Base-by-base conservation (phyloP, 2,888 invertebrate genomes). In the Hipparchia semele region DNA sequence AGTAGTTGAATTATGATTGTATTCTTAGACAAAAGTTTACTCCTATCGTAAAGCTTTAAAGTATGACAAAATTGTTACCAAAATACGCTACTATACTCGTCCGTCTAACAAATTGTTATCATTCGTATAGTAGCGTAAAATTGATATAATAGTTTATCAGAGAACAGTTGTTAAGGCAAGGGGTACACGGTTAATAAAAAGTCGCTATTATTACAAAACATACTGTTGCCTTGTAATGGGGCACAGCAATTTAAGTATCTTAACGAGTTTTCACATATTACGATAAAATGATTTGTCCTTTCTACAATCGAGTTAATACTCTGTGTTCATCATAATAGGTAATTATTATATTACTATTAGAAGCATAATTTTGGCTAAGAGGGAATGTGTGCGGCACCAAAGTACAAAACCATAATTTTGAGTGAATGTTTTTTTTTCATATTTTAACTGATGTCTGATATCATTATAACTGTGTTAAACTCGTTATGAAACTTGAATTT, bases 401-500 rank as follows among this genome's bases (percentile, higher is more conserved):
- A 59, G 69, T 69, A 61, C 53, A 69, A 61, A 69, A 69, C 60
- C 9, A 53, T 53, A 33, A 61, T 69, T 39, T 69, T 61, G 51
- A 39, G 51, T 39, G 53, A 33, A n/a, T 23, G 10, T 45, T 56
- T 13, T 56, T n/a, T 58, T 56, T 6, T 49, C 8, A 7, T 68
- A n/a, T 33, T 53, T 53, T 51, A 12, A 10, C 10, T 53, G 51
- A 65, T 53, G 53, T 33, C 10, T 53, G 51, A 65, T 53, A 65
- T 33, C 9, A 10, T 62, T 13, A 62, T 65, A 65, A 71, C 65
- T 71, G 69, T 73, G 73, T 66, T 67, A 59, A 53, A 73, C 75
- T 73, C 71, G 71, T 73, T 75, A 73, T 53, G 69, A 73, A 69
- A 75, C 68, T 71, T 75, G 71, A 73, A 75, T 62, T 64, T 64